Evolutionary conservation across 2,888 invertebrate species (phyloP), one percentile per base, ranked within the genome.

Genomic region (Sminthurinus aureus): DNA sequence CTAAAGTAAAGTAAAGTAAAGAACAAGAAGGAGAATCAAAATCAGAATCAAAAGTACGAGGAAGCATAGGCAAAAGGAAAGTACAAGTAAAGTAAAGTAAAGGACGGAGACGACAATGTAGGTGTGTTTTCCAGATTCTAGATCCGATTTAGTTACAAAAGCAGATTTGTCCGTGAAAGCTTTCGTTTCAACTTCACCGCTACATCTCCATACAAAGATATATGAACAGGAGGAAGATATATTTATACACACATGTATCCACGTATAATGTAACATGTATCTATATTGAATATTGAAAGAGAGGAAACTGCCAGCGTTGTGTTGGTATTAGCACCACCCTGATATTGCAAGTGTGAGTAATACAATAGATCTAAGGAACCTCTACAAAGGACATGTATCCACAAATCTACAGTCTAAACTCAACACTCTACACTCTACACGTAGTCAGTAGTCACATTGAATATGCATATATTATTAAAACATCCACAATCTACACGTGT

Each of bases 121-220:
- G 78, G 78, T 78, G 78, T 78, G 58, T 58, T 58, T 58, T 58
- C 18, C 71, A 13, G 20, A 79, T 66, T 79, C 50, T 51, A 80
- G 80, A 80, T 80, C 80, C 80, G 80, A 80, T 80, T 80, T 80
- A 80, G 71, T 80, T 51, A 50, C 80, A 80, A 80, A 80, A 80
- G 80, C 80, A 80, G 80, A 80, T 80, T 80, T 79, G 79, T 79
- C 71, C 80, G 71, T 80, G 80, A 80, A 80, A 80, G 80, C 71
- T 69, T 38, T 26, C 69, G 69, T 79, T 79, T 80, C 80, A 79
- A 66, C 69, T 79, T 76, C 71, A 80, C 71, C 80, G 67, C 80
- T 71, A 58, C 80, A 71, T 71, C 71, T 80, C 50, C 67, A 69
- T 58, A 76, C 73, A 73, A 24, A 73, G 0, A 6, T 24, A 38